Evolutionary conservation across 2,113 vertebrate genomes (phyloP).

Genomic region (Dicaeum eximium): DNA sequence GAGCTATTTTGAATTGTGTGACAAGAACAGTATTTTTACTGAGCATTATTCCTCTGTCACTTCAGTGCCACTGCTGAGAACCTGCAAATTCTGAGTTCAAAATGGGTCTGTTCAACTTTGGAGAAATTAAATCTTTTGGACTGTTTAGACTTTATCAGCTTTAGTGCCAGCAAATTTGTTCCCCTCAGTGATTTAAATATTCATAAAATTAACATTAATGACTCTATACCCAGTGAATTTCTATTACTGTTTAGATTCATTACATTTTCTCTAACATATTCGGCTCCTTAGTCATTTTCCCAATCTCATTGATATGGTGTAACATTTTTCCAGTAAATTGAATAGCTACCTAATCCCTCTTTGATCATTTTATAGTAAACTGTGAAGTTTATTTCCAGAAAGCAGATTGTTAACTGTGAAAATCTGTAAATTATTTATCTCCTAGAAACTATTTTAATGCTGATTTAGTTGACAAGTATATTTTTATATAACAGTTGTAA

Average conservation of each 20-base stretch:
- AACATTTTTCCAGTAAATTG: constrained; percentile 59
- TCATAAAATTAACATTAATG: constrained; percentile 59
- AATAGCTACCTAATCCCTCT: constrained; percentile 69
- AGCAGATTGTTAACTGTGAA: constrained; percentile 59
- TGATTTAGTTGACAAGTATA: constrained; percentile 50
- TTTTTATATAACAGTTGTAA: constrained; percentile 30
- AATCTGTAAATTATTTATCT: constrained; percentile 63
- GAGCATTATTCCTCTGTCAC: background rate
- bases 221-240: constrained; percentile 29
- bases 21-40: no score
- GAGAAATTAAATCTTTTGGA: constrained; percentile 10
- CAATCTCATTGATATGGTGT: constrained; percentile 31
- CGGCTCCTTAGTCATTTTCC: constrained; percentile 34
- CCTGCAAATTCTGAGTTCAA: background rate
- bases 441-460: constrained; percentile 57
- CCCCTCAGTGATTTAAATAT: constrained; percentile 45
- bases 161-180: constrained; percentile 51
- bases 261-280: background rate
- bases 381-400: constrained; percentile 65
- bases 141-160: constrained; percentile 43
- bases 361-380: constrained; percentile 68
- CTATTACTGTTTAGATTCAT: constrained; percentile 54
- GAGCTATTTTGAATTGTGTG: background rate
- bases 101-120: background rate
- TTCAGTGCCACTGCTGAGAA: background rate